A percentile compares a stretch with the other conserved stretches of the same genome.
These are phyloP conservation scores for Protobothrops mucrosquamatus DNA, from an alignment of 2,113 vertebrate species.

Conservation along the genomic window DNA sequence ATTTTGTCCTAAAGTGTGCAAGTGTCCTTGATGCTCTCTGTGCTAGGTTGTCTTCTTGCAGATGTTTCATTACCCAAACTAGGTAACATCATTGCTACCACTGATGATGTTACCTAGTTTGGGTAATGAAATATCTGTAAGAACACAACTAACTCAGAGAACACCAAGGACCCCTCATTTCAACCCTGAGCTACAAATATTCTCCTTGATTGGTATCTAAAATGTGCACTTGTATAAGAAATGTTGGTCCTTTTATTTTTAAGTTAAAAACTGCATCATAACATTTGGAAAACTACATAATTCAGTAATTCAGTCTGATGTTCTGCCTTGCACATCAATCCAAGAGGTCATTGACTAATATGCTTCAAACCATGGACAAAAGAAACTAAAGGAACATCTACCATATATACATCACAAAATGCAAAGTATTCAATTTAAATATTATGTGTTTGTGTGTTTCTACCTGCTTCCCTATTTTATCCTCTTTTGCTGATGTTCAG, in stretches of 20 bases:
- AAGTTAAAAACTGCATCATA: neutral
- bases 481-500: neutral
- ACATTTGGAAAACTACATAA: neutral
- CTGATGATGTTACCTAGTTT: neutral
- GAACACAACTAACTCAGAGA: neutral
- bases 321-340: neutral
- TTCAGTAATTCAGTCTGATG: neutral
- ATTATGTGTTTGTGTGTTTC: neutral
- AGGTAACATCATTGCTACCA: neutral
- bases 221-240: neutral
- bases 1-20: neutral
- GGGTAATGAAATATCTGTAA: neutral
- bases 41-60: neutral
- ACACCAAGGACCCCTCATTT: neutral
- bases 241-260: neutral
- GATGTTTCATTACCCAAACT: neutral
- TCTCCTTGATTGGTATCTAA: neutral
- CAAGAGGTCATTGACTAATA: neutral
- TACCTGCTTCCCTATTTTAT: neutral
- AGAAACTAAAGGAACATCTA: neutral
- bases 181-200: neutral
- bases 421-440: neutral
- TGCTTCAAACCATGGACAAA: neutral
- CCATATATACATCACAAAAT: neutral
- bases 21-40: neutral